Evolutionary conservation across 2,113 vertebrate genomes (phyloP).

Genomic region (Apodemus sylvaticus): DNA sequence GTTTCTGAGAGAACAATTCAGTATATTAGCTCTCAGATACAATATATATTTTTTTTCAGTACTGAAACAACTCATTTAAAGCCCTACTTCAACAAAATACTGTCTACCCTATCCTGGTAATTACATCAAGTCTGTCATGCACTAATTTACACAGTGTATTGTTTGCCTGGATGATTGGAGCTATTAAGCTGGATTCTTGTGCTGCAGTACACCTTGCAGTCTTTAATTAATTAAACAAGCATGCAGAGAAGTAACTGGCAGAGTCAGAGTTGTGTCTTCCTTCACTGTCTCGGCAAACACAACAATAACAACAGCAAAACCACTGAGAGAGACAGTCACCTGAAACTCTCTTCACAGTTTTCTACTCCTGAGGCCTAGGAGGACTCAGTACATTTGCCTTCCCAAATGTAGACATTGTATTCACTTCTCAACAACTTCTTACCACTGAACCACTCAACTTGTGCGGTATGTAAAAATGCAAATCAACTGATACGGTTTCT

Average conservation of each 20-base stretch:
- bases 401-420: neutral
- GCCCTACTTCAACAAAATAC: constrained; percentile 81
- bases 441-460: neutral
- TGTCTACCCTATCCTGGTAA: constrained; percentile 81
- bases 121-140: constrained; percentile 79
- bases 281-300: neutral
- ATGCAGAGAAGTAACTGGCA: constrained; percentile 51
- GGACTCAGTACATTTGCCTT: neutral
- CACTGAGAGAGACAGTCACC: constrained; percentile 27
- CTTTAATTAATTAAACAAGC: constrained; percentile 67
- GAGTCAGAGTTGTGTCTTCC: neutral
- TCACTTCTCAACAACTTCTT: neutral
- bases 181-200: constrained; percentile 78
- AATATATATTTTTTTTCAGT: constrained; percentile 62
- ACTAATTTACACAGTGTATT: constrained; percentile 78
- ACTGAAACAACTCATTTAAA: constrained; percentile 83
- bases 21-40: constrained; percentile 82
- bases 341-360: neutral
- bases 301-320: neutral
- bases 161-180: constrained; percentile 83
- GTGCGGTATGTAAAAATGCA: neutral
- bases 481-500: neutral
- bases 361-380: neutral
- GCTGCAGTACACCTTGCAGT: constrained; percentile 63
- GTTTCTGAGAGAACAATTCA: constrained; percentile 82